Evolutionary conservation across 2,113 vertebrate genomes (phyloP).

Genomic region (Alligator mississippiensis): DNA sequence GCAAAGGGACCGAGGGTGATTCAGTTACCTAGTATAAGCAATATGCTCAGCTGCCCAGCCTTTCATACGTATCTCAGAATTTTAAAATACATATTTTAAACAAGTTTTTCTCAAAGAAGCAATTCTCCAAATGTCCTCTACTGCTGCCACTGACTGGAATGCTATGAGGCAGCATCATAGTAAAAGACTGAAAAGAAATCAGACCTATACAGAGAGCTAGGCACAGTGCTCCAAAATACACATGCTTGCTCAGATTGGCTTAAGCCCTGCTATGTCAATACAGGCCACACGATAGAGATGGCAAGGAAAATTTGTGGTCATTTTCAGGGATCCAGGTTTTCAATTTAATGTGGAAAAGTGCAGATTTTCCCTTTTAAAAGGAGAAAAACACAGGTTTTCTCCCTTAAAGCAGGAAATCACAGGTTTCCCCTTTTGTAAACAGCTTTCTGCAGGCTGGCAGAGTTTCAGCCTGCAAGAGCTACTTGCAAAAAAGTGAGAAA

Average conservation of each 20-base stretch:
- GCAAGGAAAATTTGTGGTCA: not conserved
- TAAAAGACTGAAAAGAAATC: not conserved
- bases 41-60: not conserved
- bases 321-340: too few relatives aligned
- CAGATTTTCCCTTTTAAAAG: too few relatives aligned
- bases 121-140: not conserved
- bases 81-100: not conserved
- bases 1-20: not conserved
- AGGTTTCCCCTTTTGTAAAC: too few relatives aligned
- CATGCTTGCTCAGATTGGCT: fast-evolving
- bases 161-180: not conserved
- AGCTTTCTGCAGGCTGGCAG: too few relatives aligned
- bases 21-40: not conserved
- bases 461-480: too few relatives aligned
- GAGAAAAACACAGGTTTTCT: too few relatives aligned
- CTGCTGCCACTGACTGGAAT: not conserved
- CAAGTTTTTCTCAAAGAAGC: not conserved
- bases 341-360: too few relatives aligned
- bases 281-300: not conserved
- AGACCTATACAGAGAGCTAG: not conserved
- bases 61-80: not conserved
- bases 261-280: not conserved
- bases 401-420: too few relatives aligned
- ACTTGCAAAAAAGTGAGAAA: too few relatives aligned
- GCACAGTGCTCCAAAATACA: not conserved